Evolutionary conservation across 2,888 invertebrate species (phyloP), one percentile per base, ranked within the genome.

Genomic region (Sarcophaga carnaria): DNA sequence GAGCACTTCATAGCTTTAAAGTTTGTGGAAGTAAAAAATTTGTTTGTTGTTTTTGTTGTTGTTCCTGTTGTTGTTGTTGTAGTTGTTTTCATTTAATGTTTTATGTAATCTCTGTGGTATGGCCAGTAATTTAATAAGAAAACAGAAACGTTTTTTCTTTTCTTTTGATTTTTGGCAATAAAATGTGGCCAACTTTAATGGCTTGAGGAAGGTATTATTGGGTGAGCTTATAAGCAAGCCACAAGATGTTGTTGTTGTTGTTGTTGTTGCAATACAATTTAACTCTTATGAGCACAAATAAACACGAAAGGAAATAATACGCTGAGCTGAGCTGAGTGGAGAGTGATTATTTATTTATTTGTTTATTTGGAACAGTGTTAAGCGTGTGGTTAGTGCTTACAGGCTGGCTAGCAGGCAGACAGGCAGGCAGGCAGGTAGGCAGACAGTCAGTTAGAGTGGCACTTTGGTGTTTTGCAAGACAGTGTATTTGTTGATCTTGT

Each of bases 401-500:
- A 54, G 37, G 37, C 37, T 37, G 37, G 37, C 8, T 37, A 10
- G 37, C 2, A 37, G 37, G 37, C 37, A 37, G 37, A 6, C 37
- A 37, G 37, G 37, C 37, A 37, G 37, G 37, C 37, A 37, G 37
- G 37, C 37, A 37, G 37, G 37, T 6, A 37, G 1, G 37, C 37
- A 37, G 2, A 10, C 37, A 37, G 37, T 37, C 37, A 37, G 37
- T 37, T 37, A 37, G 37, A 37, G 37, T 37, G 8, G 37, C 37
- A 37, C 8, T 37, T 37, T 37, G 37, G 37, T 37, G 8, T 37
- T 77, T 85, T 76, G 62, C 37, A 10, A 37, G 37, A 37, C 37
- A 76, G 78, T 12, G 17, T 66, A 70, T 81, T 74, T 85, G 85
- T 79, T 81, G 75, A 82, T 85, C 81, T 85, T 69, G 78, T 85